A percentile compares a stretch with the other conserved stretches of the same genome.
phyloP scores from a whole-genome alignment of 2,113 vertebrate species.

The Antechinus flavipes region DNA sequence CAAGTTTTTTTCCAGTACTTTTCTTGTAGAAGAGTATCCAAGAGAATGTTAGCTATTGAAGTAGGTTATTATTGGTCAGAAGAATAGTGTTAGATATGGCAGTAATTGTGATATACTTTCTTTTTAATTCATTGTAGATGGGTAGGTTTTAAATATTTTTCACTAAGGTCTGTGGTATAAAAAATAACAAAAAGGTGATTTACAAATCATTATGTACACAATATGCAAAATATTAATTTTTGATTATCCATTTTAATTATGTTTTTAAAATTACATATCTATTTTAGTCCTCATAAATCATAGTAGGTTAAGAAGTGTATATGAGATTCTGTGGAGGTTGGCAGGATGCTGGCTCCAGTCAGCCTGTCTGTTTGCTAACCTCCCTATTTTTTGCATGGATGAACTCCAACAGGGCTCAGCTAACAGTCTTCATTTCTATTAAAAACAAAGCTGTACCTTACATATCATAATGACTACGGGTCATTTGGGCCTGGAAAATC shows the following conservation, averaged over 20 bases:
- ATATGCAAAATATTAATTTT: not conserved
- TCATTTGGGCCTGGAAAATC: not conserved
- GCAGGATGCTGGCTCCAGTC: not conserved
- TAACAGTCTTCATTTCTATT: not conserved
- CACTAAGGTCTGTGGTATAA: not conserved
- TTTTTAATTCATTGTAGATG: not conserved
- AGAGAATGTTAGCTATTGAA: not conserved
- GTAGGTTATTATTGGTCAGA: not conserved
- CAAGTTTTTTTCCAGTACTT: not conserved
- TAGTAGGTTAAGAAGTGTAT: not conserved
- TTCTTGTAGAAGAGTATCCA: no score
- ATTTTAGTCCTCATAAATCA: not conserved
- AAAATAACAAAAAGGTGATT: not conserved
- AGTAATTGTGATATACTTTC: not conserved
- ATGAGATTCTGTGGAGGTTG: not conserved
- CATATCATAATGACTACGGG: not conserved
- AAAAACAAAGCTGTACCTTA: not conserved
- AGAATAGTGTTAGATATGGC: not conserved
- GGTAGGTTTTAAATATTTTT: not conserved
- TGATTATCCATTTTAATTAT: not conserved
- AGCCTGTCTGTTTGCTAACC: not conserved
- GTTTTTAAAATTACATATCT: not conserved
- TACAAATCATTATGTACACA: not conserved
- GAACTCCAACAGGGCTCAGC: not conserved
- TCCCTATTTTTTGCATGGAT: not conserved